These are phyloP conservation scores for Ceratotherium simum DNA, from an alignment of 2,113 vertebrate genomes.

Conservation along the genomic window DNA sequence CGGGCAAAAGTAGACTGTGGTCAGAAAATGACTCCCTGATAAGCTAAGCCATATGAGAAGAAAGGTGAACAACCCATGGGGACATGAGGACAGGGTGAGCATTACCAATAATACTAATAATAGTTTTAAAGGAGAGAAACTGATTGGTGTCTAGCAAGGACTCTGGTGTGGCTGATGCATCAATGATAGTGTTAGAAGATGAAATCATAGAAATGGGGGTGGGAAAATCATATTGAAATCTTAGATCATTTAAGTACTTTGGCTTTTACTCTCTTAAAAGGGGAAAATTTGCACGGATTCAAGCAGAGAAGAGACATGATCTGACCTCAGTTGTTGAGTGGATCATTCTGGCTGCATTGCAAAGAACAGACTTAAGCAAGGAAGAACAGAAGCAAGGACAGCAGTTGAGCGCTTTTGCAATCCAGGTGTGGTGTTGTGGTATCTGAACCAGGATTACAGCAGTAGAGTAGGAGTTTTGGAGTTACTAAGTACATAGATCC, in stretches of 20 bases:
- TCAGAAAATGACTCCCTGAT: background rate
- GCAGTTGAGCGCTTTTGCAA: rapidly evolving
- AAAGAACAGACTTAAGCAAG: background rate
- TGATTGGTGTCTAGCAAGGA: background rate
- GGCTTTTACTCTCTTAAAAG: background rate
- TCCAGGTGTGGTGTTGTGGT: background rate
- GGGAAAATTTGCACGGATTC: background rate
- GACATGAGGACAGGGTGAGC: background rate
- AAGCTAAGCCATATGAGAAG: background rate
- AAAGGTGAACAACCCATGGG: background rate
- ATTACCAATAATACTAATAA: background rate
- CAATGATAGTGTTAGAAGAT: background rate
- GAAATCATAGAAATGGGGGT: background rate
- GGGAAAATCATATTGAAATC: background rate
- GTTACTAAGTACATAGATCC: background rate
- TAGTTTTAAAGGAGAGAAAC: background rate
- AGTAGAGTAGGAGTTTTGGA: background rate
- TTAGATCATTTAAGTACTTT: background rate
- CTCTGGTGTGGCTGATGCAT: background rate
- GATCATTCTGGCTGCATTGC: background rate
- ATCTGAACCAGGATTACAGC: background rate
- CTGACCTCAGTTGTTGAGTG: background rate
- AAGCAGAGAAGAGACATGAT: background rate
- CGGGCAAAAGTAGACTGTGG: background rate
- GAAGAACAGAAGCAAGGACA: background rate